Base-by-base conservation (phyloP, 2,113 vertebrate species). In the Corythaeola cristata region DNA sequence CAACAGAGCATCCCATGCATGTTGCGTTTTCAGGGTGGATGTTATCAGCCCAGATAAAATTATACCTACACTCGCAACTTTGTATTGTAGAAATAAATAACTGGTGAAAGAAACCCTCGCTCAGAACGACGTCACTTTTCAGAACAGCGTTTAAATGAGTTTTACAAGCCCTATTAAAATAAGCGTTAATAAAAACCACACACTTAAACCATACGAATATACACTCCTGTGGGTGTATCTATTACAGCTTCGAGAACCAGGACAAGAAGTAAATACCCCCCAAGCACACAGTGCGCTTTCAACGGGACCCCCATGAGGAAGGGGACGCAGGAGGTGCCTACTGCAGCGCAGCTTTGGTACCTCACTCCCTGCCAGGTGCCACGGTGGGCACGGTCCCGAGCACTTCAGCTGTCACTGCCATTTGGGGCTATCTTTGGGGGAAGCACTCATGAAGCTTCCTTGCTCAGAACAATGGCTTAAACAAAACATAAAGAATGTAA, bases 311-410 rank as follows among this genome's bases (percentile, higher is more conserved):
- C 39, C 23, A 1, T 0, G 8, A 32, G 22, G 33, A 44, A 28
- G 18, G 8, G 14, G 45, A 21, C 4, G 21, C 16, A 11, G 44
- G 37, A 59, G 26, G 30, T 3, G 1, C 3, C 45, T 12, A 37
- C 60, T 26, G 41, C 18, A 17, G 47, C 21, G 0, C 19, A 8
- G 58, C 28, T 55, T 23, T 10, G 30, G 10, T 6, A 9, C 18
- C 33, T 35, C 30, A 0, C 47, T 35, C 39, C 45, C 33, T 15
- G 18, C 76, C 8, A 15, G 58, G 19, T 9, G 15, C 21, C 2
- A 1, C 1, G 0, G 8, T 5, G 20, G 9, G 21, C 32, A 2
- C 0, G 0, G 19, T 28, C 22, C 18, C 2, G 1, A 67, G 35
- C 24, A 3, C 15, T 28, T 32, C 37, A 16, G 2, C 0, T 0